These are phyloP conservation scores for Syrista parreyssii DNA, from an alignment of 2,888 invertebrate species.

Conservation along the genomic window DNA sequence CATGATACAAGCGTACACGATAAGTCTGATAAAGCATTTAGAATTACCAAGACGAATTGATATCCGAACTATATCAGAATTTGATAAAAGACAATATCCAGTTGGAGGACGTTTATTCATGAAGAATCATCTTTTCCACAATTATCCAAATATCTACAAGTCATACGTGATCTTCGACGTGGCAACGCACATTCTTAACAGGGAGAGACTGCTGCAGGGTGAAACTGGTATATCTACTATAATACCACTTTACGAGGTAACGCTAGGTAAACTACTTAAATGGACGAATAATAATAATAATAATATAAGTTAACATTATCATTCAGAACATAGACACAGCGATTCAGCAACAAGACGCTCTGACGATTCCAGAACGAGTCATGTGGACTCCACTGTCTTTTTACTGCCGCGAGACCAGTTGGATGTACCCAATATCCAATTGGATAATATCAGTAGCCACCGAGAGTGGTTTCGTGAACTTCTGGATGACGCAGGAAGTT, in stretches of 20 bases:
- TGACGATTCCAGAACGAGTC: not conserved
- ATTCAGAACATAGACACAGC: not conserved
- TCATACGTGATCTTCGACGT: too few relatives aligned
- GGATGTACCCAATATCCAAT: not conserved
- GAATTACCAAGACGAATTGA: not conserved
- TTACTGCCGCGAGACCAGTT: not conserved
- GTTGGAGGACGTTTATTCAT: not conserved
- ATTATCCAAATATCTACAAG: not conserved
- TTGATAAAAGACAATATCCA: not conserved
- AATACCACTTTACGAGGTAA: not conserved
- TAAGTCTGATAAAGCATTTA: constrained; percentile 10
- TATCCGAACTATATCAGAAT: not conserved
- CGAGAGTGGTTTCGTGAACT: not conserved
- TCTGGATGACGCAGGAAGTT: not conserved
- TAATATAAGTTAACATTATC: not conserved
- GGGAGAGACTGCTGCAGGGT: not conserved
- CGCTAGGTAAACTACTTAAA: not conserved
- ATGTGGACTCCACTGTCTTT: not conserved
- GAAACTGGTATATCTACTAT: not conserved
- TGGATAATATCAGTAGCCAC: not conserved
- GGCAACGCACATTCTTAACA: too few relatives aligned
- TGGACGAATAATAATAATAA: not conserved
- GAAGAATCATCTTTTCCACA: not conserved
- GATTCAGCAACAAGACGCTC: not conserved
- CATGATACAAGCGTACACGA: constrained; percentile 4